These are phyloP conservation scores for Lycocerus yunnanus DNA, from an alignment of 2,888 invertebrate genomes.

Conservation along the genomic window DNA sequence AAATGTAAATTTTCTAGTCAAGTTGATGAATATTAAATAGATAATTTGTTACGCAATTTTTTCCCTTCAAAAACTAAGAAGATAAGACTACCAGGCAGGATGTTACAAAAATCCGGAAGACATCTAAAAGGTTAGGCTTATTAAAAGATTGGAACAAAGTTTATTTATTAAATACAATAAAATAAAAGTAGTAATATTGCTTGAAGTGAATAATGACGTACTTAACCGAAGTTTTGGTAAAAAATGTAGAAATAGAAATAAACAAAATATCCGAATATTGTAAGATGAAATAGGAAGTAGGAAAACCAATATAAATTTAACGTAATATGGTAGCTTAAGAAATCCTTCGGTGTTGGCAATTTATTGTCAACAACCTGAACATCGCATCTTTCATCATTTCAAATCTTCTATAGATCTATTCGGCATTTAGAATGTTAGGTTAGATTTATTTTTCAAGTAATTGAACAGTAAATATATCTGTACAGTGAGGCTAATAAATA, in stretches of 20 bases:
- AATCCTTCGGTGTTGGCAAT: neutral
- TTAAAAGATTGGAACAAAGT: neutral
- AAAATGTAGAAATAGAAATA: too few species aligned
- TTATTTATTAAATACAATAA: too few species aligned
- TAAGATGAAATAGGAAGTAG: too few species aligned
- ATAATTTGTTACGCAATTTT: neutral
- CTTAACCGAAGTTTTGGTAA: too few species aligned
- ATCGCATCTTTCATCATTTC: neutral
- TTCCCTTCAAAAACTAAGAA: neutral
- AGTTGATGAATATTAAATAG: neutral
- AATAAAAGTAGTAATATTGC: too few species aligned
- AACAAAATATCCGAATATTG: too few species aligned
- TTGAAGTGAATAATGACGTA: too few species aligned
- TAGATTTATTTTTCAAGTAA: neutral
- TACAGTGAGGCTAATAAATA: too few species aligned
- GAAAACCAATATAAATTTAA: neutral
- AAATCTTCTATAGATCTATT: neutral
- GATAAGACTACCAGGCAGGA: neutral
- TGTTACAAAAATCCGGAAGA: neutral
- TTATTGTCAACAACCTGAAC: neutral
- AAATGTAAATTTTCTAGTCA: neutral
- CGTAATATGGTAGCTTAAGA: neutral
- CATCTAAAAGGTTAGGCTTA: neutral
- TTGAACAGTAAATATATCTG: neutral
- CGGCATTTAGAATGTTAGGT: neutral